These are phyloP conservation scores for Bubalus kerabau DNA, from an alignment of 2,113 vertebrate genomes.

Conservation along the genomic window DNA sequence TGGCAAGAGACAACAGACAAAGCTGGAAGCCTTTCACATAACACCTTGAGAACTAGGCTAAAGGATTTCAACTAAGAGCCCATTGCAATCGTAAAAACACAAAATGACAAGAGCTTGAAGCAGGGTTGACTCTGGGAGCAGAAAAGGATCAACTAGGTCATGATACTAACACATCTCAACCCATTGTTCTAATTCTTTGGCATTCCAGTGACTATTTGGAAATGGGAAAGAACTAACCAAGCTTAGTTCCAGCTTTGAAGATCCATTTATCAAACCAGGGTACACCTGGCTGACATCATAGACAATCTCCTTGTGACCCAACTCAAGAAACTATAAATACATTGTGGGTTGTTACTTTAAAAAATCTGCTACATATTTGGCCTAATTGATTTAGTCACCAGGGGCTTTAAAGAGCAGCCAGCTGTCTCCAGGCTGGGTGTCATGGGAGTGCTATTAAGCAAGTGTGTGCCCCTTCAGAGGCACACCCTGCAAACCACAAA, in stretches of 20 bases:
- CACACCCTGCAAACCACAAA: background rate
- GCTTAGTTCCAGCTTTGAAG: background rate
- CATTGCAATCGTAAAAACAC: background rate
- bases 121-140: background rate
- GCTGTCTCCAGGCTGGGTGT: background rate
- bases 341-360: background rate
- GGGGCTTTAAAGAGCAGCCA: slow-evolving; percentile 1
- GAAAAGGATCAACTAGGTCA: background rate
- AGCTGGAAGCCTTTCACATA: background rate
- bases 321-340: background rate
- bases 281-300: background rate
- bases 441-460: background rate
- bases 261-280: background rate
- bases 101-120: background rate
- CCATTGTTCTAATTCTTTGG: background rate
- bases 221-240: background rate
- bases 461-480: background rate
- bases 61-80: background rate
- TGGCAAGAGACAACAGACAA: background rate
- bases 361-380: background rate
- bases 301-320: background rate
- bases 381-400: background rate
- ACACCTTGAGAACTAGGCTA: background rate
- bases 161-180: background rate
- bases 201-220: background rate